Conservation (phyloP, 2,797 vertebrate genomes). For the Adrianichthys oophorus region DNA sequence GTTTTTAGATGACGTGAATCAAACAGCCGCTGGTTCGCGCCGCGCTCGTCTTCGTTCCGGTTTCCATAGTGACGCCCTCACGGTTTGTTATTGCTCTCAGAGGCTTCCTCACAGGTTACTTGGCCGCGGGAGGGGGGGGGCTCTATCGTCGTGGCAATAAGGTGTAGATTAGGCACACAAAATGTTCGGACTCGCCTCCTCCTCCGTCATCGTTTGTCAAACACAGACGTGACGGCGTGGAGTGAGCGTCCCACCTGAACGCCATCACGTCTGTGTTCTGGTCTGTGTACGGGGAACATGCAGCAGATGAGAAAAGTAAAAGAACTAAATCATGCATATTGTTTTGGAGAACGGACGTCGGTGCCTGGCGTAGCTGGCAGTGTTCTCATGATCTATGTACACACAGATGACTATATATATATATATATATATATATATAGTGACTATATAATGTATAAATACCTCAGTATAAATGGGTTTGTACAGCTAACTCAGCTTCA, state of each 20-base stretch:
- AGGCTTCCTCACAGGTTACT: slow-evolving; percentile 5
- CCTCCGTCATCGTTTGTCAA: too few species aligned
- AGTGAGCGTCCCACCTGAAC: slow-evolving; percentile 62
- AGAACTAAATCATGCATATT: slow-evolving; percentile 83
- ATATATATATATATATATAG: slow-evolving; percentile 25
- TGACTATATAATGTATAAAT: slow-evolving; percentile 70
- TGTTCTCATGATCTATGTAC: slow-evolving; percentile 86
- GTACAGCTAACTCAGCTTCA: slow-evolving; percentile 80
- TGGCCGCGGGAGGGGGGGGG: too few species aligned
- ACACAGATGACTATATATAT: slow-evolving; percentile 58
- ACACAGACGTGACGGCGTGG: too few species aligned
- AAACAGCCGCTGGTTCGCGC: too few species aligned
- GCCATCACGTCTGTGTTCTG: slow-evolving; percentile 36
- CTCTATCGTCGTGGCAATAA: slow-evolving; percentile 19
- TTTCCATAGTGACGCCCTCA: slow-evolving; percentile 13
- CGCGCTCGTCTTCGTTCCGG: too few species aligned
- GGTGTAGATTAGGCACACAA: slow-evolving; percentile 53
- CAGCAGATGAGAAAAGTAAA: slow-evolving; percentile 51
- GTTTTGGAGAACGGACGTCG: slow-evolving; percentile 83
- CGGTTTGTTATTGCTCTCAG: slow-evolving; percentile 68
- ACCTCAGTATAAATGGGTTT: slow-evolving; percentile 72
- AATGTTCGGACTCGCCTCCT: slow-evolving; percentile 27
- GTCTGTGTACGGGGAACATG: slow-evolving; percentile 81
- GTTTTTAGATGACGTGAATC: slow-evolving; percentile 9
- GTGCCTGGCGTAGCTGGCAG: slow-evolving; percentile 88